Percentiles rank a stretch among this genome's conserved stretches.
These are phyloP conservation scores for Paralichthys olivaceus DNA, from an alignment of 2,113 vertebrate genomes.

Conservation along the genomic window DNA sequence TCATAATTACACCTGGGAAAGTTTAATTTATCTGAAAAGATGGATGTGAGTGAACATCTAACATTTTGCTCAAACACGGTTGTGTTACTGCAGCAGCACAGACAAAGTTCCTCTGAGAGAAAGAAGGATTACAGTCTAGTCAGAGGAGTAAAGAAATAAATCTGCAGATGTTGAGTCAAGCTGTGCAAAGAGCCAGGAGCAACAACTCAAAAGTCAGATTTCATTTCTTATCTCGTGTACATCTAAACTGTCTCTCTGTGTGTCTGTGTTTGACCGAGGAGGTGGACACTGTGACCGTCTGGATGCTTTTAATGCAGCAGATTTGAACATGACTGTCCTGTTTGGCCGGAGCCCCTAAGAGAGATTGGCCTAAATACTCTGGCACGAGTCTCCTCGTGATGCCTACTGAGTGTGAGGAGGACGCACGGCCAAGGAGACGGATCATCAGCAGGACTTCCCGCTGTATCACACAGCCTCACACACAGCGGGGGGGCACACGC, in stretches of 20 bases:
- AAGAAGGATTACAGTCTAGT: constrained; percentile 39
- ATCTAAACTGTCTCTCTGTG: background rate
- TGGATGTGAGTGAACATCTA: too few relatives aligned
- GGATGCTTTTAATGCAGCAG: background rate
- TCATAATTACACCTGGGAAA: too few relatives aligned
- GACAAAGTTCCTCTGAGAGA: background rate
- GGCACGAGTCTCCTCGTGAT: constrained; percentile 53
- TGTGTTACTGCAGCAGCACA: too few relatives aligned
- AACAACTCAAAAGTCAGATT: constrained; percentile 11
- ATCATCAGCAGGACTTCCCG: constrained; percentile 51
- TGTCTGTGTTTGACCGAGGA: background rate
- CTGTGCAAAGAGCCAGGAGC: constrained; percentile 6
- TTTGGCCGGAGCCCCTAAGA: constrained; percentile 65
- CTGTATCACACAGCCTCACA: constrained; percentile 35
- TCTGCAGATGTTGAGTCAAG: constrained; percentile 22
- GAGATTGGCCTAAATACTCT: constrained; percentile 80
- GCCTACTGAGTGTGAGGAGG: constrained; percentile 32
- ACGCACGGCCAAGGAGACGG: constrained; percentile 42
- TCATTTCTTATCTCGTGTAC: background rate
- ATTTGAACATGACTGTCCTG: constrained; percentile 27
- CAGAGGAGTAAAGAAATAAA: constrained; percentile 28
- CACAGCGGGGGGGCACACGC: constrained; percentile 16
- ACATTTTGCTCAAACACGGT: too few relatives aligned
- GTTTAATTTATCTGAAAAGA: too few relatives aligned
- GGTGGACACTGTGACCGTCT: background rate